Percentiles rank a stretch among this genome's conserved stretches.
Evolutionary conservation across 2,888 invertebrate species (phyloP).

Genomic region (Drosophila birchii): DNA sequence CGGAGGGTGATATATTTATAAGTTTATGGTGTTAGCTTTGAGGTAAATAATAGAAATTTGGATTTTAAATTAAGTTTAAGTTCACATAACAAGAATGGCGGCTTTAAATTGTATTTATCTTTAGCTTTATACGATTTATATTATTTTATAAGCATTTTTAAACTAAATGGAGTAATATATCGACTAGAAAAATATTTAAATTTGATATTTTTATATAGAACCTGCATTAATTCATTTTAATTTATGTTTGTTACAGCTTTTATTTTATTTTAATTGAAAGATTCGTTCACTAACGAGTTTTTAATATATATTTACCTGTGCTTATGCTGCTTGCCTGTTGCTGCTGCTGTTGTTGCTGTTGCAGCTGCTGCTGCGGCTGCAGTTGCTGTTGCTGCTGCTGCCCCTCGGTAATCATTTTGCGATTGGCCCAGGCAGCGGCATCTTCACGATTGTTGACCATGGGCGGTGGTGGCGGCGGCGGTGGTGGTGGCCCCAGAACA

Average conservation of each 20-base stretch:
- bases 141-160: background rate
- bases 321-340: constrained; percentile 52
- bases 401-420: constrained; percentile 76
- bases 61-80: background rate
- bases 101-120: background rate
- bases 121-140: background rate
- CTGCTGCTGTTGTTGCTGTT: constrained; percentile 23
- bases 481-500: constrained; percentile 66
- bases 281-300: background rate
- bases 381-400: constrained; percentile 55
- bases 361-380: constrained; percentile 45
- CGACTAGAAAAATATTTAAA: background rate
- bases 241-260: background rate
- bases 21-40: background rate
- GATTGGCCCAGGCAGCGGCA: constrained; percentile 82
- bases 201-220: fast-evolving
- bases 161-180: background rate
- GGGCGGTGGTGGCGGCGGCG: constrained; percentile 68
- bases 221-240: background rate
- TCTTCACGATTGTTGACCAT: constrained; percentile 83
- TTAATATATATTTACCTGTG: constrained; percentile 58
- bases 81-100: background rate
- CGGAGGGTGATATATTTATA: background rate
- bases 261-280: background rate
- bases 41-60: background rate